phyloP scores from a whole-genome alignment of 2,113 vertebrate genomes.

The Nerophis lumbriciformis region DNA sequence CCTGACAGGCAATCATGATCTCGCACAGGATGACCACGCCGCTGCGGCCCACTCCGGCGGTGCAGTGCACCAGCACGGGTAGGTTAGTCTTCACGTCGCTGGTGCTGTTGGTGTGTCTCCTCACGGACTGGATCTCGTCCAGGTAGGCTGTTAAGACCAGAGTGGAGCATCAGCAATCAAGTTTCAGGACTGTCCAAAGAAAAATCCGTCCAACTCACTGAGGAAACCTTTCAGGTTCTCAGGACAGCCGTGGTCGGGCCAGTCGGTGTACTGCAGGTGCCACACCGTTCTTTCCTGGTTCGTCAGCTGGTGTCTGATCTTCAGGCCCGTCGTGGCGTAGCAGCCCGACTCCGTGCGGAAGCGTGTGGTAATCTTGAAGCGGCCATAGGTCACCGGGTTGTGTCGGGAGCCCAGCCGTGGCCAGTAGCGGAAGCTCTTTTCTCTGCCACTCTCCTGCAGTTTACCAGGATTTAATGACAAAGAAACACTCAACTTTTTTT shows the following conservation, averaged over 20 bases:
- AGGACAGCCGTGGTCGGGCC: conserved; percentile 94
- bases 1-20: conserved; percentile 93
- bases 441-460: conserved; percentile 84
- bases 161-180: neutral
- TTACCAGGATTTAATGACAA: neutral
- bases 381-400: conserved; percentile 90
- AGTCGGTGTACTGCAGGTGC: conserved; percentile 98
- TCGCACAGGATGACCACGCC: conserved; percentile 92
- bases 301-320: conserved; percentile 91
- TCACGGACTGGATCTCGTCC: conserved; percentile 95
- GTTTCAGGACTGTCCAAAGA: no score
- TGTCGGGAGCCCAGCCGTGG: conserved; percentile 92
- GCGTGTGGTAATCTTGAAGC: conserved; percentile 94
- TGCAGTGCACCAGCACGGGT: conserved; percentile 92
- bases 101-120: conserved; percentile 91
- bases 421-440: conserved; percentile 98
- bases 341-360: conserved; percentile 97
- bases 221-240: conserved; percentile 95
- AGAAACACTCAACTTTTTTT: neutral
- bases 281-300: conserved; percentile 95
- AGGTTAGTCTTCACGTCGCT: conserved; percentile 79
- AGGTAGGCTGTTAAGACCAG: conserved; percentile 77
- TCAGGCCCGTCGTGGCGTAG: conserved; percentile 94
- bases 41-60: conserved; percentile 87
- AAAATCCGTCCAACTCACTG: conserved; percentile 71